Evolutionary conservation across 2,113 vertebrate species (phyloP).

Genomic region (Albula goreensis): DNA sequence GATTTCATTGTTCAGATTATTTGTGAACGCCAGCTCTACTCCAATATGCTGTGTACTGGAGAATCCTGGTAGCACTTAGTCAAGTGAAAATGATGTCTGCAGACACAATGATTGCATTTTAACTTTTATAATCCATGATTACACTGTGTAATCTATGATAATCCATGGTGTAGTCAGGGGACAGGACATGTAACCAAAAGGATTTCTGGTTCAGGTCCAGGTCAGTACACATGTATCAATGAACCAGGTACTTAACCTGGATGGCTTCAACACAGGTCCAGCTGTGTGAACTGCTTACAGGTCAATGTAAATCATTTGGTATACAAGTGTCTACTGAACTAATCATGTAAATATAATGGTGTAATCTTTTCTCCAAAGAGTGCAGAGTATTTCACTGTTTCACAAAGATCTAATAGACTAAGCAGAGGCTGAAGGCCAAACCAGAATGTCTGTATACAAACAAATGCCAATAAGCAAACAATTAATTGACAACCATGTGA

Average conservation of each 20-base stretch:
- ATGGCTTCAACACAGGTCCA: background rate
- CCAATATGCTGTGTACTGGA: background rate
- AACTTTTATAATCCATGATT: conserved; percentile 1
- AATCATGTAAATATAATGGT: background rate
- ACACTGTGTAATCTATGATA: background rate
- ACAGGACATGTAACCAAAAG: background rate
- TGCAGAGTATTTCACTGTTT: background rate
- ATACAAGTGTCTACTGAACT: background rate
- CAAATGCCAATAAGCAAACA: background rate
- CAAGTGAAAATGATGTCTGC: background rate
- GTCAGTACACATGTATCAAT: background rate
- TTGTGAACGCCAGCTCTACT: background rate
- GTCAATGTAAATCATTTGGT: background rate
- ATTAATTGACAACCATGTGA: background rate
- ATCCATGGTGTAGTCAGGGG: background rate
- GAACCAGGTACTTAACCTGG: background rate
- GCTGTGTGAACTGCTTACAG: background rate
- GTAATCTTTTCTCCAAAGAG: background rate
- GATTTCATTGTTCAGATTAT: too few relatives aligned
- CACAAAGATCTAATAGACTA: background rate
- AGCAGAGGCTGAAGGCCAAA: background rate
- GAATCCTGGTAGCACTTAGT: too few relatives aligned
- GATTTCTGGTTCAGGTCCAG: background rate
- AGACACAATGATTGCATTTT: background rate
- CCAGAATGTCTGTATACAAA: background rate